A percentile compares a stretch with the other conserved stretches of the same genome.
These are phyloP conservation scores for Ips nitidus DNA, from an alignment of 1,140 invertebrate species.

Conservation along the genomic window DNA sequence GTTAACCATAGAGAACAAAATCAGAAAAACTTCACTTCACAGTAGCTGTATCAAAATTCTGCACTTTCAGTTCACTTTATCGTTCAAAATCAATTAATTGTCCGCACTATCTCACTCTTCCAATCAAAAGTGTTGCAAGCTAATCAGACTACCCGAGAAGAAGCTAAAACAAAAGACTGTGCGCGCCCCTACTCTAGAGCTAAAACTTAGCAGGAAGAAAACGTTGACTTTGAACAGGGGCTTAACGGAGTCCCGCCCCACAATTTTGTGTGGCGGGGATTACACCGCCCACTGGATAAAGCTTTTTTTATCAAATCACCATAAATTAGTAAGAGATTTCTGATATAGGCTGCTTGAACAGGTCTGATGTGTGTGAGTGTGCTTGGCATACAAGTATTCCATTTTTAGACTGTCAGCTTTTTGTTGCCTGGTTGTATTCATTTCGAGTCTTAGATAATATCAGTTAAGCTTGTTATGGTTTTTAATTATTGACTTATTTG, in stretches of 20 bases:
- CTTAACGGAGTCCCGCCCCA: conserved; percentile 37
- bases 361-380: conserved; percentile 37
- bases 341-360: conserved; percentile 38
- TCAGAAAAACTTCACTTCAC: too few species aligned
- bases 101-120: too few species aligned
- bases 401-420: conserved; percentile 34
- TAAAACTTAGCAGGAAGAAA: background rate
- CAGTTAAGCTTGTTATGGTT: conserved; percentile 28
- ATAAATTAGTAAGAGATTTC: conserved; percentile 47
- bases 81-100: too few species aligned
- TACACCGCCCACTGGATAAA: conserved; percentile 35
- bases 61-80: too few species aligned
- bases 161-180: conserved; percentile 28
- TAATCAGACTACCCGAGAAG: too few species aligned
- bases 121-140: too few species aligned
- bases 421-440: conserved; percentile 26
- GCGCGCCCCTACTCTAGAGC: background rate
- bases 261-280: conserved; percentile 24
- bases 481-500: conserved; percentile 10
- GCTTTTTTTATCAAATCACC: conserved; percentile 45
- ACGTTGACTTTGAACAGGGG: conserved; percentile 22
- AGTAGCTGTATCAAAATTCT: too few species aligned
- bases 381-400: conserved; percentile 41
- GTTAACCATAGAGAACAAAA: too few species aligned
- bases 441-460: conserved; percentile 9